These are phyloP conservation scores for Toxonevra muliebris DNA, from an alignment of 2,888 invertebrate species.

Conservation along the genomic window DNA sequence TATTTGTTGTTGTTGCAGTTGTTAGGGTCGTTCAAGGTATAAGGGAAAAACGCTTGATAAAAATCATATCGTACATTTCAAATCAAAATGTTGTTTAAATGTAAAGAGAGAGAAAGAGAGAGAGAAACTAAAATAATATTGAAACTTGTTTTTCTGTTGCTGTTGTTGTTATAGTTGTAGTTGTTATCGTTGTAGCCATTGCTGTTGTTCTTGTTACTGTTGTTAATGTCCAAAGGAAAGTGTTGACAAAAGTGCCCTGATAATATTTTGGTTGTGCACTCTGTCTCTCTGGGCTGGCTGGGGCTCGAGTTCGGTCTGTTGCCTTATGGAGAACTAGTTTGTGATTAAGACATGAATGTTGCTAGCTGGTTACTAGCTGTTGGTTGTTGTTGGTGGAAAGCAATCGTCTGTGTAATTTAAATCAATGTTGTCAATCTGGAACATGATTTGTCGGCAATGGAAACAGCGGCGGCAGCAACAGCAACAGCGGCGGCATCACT, in stretches of 20 bases:
- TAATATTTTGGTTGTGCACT: conserved; percentile 42
- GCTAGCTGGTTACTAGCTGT: too few species aligned
- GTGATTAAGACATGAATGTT: too few species aligned
- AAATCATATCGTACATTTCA: conserved; percentile 52
- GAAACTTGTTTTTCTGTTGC: neutral
- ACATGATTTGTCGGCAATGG: conserved; percentile 44
- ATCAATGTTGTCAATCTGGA: conserved; percentile 61
- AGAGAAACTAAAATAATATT: neutral
- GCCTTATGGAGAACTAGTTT: too few species aligned
- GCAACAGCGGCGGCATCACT: too few species aligned
- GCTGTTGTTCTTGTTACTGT: conserved; percentile 40
- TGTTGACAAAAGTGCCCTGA: conserved; percentile 57
- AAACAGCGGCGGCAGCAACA: conserved; percentile 20
- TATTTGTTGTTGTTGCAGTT: conserved; percentile 4
- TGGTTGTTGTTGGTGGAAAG: conserved; percentile 42
- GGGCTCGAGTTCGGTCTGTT: too few species aligned
- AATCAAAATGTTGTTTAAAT: conserved; percentile 38
- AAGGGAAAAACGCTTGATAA: conserved; percentile 38
- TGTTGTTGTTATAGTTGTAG: conserved; percentile 26
- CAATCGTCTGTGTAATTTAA: conserved; percentile 59
- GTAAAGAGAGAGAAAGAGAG: too few species aligned
- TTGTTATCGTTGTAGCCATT: conserved; percentile 24
- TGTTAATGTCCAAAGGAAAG: conserved; percentile 42
- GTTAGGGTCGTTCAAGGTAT: conserved; percentile 12
- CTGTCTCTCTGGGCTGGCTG: too few species aligned